A percentile compares a stretch with the other conserved stretches of the same genome.
phyloP scores from a whole-genome alignment of 2,797 vertebrate genomes.

The Molossus molossus region DNA sequence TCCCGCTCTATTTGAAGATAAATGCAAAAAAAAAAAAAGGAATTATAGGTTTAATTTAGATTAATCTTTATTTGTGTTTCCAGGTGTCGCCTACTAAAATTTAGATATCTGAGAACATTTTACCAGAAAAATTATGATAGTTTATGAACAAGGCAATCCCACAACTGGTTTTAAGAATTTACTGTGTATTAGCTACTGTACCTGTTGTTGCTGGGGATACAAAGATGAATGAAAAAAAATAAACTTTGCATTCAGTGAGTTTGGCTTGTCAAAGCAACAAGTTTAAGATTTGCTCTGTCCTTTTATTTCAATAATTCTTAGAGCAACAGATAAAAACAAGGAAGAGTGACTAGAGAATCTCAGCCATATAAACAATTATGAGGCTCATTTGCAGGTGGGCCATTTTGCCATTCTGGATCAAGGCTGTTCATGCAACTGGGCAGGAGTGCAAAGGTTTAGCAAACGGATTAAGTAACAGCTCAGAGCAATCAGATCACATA shows the following conservation, averaged over 20 bases:
- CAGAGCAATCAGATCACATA: constrained; percentile 64
- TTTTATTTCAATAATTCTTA: constrained; percentile 61
- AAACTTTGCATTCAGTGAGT: not conserved
- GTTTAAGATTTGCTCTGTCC: constrained; percentile 40
- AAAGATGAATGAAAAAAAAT: not conserved
- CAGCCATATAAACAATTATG: not conserved
- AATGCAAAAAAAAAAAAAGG: not conserved
- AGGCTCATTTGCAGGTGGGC: not conserved
- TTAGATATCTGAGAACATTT: not conserved
- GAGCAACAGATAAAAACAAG: not conserved
- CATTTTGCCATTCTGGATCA: not conserved
- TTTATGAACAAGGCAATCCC: not conserved
- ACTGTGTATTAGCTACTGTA: not conserved
- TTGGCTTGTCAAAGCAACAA: not conserved
- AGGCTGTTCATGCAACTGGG: not conserved
- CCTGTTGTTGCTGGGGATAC: not conserved
- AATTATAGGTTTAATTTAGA: not conserved
- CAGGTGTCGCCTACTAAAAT: not conserved
- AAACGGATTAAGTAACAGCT: constrained; percentile 66
- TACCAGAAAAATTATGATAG: fast-evolving
- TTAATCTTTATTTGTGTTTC: constrained; percentile 11
- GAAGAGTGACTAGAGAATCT: not conserved
- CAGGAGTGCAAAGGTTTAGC: not conserved
- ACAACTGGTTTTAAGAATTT: not conserved
- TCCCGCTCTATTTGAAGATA: too few relatives aligned